Conservation (phyloP, 2,113 vertebrate genomes). For the Panurus biarmicus region DNA sequence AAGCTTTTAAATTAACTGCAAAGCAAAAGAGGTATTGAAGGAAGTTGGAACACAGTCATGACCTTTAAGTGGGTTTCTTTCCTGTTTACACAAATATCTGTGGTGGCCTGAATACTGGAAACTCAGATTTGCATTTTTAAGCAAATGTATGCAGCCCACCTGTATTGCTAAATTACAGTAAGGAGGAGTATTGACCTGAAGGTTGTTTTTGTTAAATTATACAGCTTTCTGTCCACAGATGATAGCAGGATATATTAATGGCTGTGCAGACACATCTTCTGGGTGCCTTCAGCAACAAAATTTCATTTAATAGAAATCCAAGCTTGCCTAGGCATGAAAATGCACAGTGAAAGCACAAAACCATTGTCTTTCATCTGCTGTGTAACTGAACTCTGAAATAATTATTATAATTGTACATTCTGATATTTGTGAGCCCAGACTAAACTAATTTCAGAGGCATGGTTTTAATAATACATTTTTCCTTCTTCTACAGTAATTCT, state of each 20-base stretch:
- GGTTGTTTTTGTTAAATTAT: background rate
- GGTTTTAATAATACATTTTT: background rate
- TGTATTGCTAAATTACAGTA: background rate
- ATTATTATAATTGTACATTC: conserved; percentile 21
- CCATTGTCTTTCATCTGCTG: conserved; percentile 10
- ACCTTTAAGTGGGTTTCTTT: background rate
- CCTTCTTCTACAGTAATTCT: background rate
- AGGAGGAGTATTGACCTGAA: background rate
- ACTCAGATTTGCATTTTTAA: background rate
- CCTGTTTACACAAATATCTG: background rate
- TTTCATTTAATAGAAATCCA: conserved; percentile 2
- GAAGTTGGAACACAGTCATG: background rate
- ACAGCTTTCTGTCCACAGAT: background rate
- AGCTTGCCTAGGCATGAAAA: conserved; percentile 38
- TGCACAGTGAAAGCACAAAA: background rate
- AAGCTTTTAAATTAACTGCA: background rate
- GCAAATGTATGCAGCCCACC: background rate
- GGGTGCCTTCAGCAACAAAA: conserved; percentile 27
- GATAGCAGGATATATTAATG: background rate
- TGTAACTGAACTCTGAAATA: background rate
- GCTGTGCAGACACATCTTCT: background rate
- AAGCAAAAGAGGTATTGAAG: background rate
- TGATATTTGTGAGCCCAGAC: background rate
- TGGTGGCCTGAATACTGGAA: background rate
- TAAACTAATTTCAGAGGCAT: conserved; percentile 7